These are phyloP conservation scores for Acanthaster planci DNA, from an alignment of 35 echinoderm and acorn worm species.

Conservation along the genomic window DNA sequence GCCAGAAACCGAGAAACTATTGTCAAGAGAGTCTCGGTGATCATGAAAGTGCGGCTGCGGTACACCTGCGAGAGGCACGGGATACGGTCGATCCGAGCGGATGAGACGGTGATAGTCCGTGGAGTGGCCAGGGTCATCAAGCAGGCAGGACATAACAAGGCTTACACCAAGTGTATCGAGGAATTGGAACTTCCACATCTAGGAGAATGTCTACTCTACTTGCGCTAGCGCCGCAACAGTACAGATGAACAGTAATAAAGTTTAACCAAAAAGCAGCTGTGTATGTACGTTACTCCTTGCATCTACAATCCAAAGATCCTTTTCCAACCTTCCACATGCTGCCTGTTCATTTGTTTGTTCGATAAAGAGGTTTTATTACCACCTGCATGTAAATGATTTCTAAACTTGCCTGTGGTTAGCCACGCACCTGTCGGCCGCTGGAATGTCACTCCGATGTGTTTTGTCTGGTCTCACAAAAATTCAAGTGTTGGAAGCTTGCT, in stretches of 20 bases:
- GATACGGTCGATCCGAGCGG: constrained; percentile 50
- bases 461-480: no score
- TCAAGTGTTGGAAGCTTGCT: no score
- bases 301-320: no score
- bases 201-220: constrained; percentile 59
- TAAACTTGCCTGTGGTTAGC: no score
- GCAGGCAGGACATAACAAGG: neutral
- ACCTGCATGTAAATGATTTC: no score
- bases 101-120: constrained; percentile 50
- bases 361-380: no score
- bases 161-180: constrained; percentile 53
- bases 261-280: no score
- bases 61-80: constrained; percentile 70
- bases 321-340: no score
- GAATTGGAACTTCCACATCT: constrained; percentile 45
- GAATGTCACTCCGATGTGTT: no score
- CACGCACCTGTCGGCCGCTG: no score
- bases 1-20: neutral
- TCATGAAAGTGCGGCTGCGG: constrained; percentile 54
- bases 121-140: constrained; percentile 63
- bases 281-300: neutral
- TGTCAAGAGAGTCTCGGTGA: constrained; percentile 45
- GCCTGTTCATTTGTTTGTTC: no score
- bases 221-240: neutral
- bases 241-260: neutral